Evolutionary conservation across 2,888 invertebrate species (phyloP).

Genomic region (Ornithoptera alexandrae): DNA sequence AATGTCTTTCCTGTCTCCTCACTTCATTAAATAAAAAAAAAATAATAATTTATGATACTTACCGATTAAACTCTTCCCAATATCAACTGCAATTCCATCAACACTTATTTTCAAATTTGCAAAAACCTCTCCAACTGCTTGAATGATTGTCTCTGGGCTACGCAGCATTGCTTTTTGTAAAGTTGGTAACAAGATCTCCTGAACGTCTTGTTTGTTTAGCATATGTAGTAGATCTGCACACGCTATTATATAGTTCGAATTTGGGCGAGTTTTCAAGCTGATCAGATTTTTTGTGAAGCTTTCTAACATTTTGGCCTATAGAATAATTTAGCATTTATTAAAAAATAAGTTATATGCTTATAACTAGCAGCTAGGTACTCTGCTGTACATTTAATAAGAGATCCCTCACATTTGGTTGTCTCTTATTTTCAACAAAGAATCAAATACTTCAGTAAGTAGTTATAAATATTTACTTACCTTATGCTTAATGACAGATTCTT

Average conservation of each 20-base stretch:
- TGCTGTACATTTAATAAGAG: no score
- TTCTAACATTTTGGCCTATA: slow-evolving; percentile 83
- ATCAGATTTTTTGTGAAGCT: slow-evolving; percentile 88
- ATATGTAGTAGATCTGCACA: slow-evolving; percentile 83
- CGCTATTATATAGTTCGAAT: slow-evolving; percentile 82
- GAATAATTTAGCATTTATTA: slow-evolving; percentile 21
- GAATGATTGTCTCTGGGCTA: slow-evolving; percentile 94
- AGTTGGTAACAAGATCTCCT: slow-evolving; percentile 87
- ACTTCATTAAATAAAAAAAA: no score
- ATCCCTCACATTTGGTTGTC: no score
- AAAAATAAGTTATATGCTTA: no score
- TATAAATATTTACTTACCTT: slow-evolving; percentile 66
- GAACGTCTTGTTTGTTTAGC: slow-evolving; percentile 84
- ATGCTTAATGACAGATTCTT: slow-evolving; percentile 68
- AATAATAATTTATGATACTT: slow-evolving; percentile 37
- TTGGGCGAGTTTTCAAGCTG: slow-evolving; percentile 87
- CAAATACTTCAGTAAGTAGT: no score
- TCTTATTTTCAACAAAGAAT: no score
- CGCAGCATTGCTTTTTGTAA: slow-evolving; percentile 94
- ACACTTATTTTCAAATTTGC: slow-evolving; percentile 86
- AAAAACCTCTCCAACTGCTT: slow-evolving; percentile 88
- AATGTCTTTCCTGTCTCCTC: no score
- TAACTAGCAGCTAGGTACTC: no score
- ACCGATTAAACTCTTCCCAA: slow-evolving; percentile 91
- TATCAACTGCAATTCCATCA: slow-evolving; percentile 86